Percentiles rank a stretch among this genome's conserved stretches.
Conservation (phyloP, 2,113 vertebrate genomes). For the Ibidorhyncha struthersii region DNA sequence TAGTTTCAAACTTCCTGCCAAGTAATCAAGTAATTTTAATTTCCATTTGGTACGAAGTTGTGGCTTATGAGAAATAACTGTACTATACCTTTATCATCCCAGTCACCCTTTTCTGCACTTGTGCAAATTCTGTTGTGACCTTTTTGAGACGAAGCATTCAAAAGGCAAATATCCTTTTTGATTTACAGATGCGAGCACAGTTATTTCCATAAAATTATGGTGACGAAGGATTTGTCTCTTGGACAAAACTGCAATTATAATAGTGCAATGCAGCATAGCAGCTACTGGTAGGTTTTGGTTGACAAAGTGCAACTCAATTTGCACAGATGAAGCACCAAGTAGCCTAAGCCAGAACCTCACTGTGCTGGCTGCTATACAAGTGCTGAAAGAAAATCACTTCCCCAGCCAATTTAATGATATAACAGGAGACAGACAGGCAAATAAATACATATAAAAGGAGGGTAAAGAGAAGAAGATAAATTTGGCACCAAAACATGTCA, state of each 20-base stretch:
- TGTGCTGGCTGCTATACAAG: not conserved
- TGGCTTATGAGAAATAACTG: not conserved
- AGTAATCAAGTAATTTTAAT: not conserved
- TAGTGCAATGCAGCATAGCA: not conserved
- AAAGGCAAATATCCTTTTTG: not conserved
- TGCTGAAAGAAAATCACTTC: not conserved
- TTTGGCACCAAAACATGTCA: not conserved
- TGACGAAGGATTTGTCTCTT: not conserved
- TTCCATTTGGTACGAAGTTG: not conserved
- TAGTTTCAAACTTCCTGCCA: not conserved
- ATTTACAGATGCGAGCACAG: not conserved
- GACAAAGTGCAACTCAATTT: not conserved
- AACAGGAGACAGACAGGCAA: not conserved
- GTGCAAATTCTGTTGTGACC: not conserved
- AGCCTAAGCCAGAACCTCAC: not conserved
- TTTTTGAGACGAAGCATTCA: not conserved
- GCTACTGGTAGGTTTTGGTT: not conserved
- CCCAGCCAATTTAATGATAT: not conserved
- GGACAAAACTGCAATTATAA: not conserved
- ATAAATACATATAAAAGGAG: not conserved
- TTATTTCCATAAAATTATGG: not conserved
- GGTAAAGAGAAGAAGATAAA: not conserved
- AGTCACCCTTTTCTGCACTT: not conserved
- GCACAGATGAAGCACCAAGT: not conserved
- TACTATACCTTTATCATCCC: not conserved